Percentiles rank a stretch among this genome's conserved stretches.
Conservation (phyloP, 2,113 vertebrate species). For the Aptenodytes forsteri region DNA sequence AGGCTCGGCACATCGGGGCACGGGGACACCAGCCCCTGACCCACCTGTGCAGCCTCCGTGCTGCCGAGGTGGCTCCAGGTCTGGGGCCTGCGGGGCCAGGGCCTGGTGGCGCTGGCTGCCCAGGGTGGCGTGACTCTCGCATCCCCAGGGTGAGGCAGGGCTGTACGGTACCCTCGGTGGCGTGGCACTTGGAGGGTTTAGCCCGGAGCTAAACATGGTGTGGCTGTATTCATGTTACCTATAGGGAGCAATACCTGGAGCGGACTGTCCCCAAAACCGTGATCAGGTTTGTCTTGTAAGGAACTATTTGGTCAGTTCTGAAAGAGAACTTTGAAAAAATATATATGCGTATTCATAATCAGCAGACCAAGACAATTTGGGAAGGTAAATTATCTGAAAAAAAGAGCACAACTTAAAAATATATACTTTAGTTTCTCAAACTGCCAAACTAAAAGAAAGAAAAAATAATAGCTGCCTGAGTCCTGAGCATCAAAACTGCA, state of each 20-base stretch:
- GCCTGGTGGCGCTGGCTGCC: fast-evolving
- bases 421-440: neutral
- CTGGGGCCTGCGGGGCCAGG: no score
- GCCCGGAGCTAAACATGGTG: neutral
- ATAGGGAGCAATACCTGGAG: neutral
- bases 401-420: neutral
- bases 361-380: neutral
- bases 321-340: neutral
- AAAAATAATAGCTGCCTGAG: neutral
- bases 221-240: neutral
- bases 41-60: fast-evolving
- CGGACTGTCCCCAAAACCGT: fast-evolving
- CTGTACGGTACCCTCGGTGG: fast-evolving
- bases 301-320: neutral
- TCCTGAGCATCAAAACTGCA: neutral
- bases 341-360: neutral
- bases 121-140: neutral
- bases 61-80: fast-evolving
- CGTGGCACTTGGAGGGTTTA: no score
- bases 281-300: neutral
- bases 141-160: no score
- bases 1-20: fast-evolving
- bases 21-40: fast-evolving
- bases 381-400: neutral
- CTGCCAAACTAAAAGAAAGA: neutral